Evolutionary conservation across 2,888 invertebrate species (phyloP).

Genomic region (Eupeodes latifasciatus): DNA sequence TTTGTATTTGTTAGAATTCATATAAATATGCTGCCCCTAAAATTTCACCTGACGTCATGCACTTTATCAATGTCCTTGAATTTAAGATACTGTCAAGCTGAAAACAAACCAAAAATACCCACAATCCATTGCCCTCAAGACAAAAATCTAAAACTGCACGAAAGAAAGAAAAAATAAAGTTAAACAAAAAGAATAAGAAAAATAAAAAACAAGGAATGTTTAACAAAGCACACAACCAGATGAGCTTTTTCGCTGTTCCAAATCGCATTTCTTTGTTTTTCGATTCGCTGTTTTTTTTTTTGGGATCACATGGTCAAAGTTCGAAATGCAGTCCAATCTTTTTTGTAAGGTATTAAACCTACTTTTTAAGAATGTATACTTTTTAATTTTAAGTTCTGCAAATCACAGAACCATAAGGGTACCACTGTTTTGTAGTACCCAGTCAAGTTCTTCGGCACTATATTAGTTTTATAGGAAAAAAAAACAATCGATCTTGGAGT

Average conservation of each 20-base stretch:
- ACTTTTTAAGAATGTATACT: too few species aligned
- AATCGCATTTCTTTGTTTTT: not conserved
- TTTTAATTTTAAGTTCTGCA: too few species aligned
- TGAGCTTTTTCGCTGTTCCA: conserved; percentile 45
- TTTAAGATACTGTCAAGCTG: conserved; percentile 68
- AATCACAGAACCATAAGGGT: too few species aligned
- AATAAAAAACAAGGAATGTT: conserved; percentile 26
- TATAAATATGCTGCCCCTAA: conserved; percentile 37
- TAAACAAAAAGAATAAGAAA: not conserved
- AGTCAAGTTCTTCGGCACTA: too few species aligned
- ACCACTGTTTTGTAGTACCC: too few species aligned
- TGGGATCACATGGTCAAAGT: not conserved
- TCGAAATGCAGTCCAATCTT: not conserved
- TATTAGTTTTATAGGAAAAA: too few species aligned
- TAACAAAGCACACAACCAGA: conserved; percentile 45
- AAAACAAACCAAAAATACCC: conserved; percentile 62
- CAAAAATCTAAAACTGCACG: conserved; percentile 59
- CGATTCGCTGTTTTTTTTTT: not conserved
- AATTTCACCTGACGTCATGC: conserved; percentile 65
- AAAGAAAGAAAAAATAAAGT: conserved; percentile 21
- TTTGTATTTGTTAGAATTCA: not conserved
- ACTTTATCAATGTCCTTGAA: conserved; percentile 66
- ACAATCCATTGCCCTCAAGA: conserved; percentile 72
- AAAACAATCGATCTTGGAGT: too few species aligned
- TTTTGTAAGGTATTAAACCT: too few species aligned